These are phyloP conservation scores for Drosophila sordidapex DNA, from an alignment of 2,888 invertebrate genomes.

Conservation along the genomic window DNA sequence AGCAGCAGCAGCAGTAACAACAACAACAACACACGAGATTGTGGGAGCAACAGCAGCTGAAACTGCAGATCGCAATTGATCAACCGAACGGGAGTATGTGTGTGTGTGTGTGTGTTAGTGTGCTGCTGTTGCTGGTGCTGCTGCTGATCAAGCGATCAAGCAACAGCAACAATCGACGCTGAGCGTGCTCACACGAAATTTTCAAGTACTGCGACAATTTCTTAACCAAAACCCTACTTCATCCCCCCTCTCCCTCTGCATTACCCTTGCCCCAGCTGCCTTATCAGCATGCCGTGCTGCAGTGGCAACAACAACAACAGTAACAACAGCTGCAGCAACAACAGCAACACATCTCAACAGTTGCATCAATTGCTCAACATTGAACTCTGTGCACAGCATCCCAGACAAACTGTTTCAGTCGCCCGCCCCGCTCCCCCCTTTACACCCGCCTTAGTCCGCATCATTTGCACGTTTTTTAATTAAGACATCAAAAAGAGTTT, in stretches of 20 bases:
- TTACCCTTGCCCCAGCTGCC: conserved; percentile 3
- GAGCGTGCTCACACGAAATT: conserved; percentile 81
- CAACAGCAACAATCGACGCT: conserved; percentile 72
- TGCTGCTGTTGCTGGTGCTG: conserved; percentile 42
- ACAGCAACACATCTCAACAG: conserved; percentile 78
- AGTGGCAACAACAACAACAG: conserved; percentile 45
- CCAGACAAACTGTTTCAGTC: conserved; percentile 34
- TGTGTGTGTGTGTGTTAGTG: conserved; percentile 31
- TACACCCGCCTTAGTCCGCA: conserved; percentile 34
- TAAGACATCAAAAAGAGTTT: conserved; percentile 81
- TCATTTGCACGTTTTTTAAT: conserved; percentile 81
- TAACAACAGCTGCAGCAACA: conserved; percentile 37
- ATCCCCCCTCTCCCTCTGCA: neutral
- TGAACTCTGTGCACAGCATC: conserved; percentile 68
- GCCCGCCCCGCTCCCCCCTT: neutral
- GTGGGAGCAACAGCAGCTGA: conserved; percentile 67
- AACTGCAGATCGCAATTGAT: conserved; percentile 77
- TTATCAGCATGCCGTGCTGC: conserved; percentile 76
- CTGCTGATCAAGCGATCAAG: conserved; percentile 74
- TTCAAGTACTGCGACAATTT: conserved; percentile 80
- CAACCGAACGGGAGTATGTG: conserved; percentile 36
- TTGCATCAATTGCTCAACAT: conserved; percentile 82
- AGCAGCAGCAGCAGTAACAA: conserved; percentile 33
- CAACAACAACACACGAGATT: conserved; percentile 63
- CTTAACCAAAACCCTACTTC: conserved; percentile 40